Base-by-base conservation (phyloP, 2,888 invertebrate genomes). In the Gari tellinella region DNA sequence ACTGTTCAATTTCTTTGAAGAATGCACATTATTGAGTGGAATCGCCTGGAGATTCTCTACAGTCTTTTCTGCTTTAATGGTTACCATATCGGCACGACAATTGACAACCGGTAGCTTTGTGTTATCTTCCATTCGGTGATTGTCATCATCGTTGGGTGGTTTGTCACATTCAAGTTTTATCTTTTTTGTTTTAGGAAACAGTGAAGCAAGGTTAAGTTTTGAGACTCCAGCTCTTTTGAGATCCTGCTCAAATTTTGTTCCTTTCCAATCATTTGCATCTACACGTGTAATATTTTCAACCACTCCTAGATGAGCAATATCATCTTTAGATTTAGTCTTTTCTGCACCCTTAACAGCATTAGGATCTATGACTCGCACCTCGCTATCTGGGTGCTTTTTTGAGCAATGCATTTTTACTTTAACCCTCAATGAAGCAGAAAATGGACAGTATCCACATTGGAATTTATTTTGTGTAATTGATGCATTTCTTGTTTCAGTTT, bases 321-420 rank as follows among this genome's bases (percentile, higher is more conserved):
- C 31, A 10, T 31, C 31, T 15, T 14, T 43, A 17, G 43, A 8
- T 8, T 4, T 43, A 3, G n/a, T 43, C 15, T 1, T 55, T 19
- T 19, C 21, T 1, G 26, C 15, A 21, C 17, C n/a, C 12, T n/a
- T 49, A 8, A 21, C 25, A 49, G 49, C 19, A 31, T 43, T 7
- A 12, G 57, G 72, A 17, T 77, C 77, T 15, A 62, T 53, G 3
- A 74, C 48, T 25, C 46, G 41, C 3, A 74, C 5, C 41, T 53
- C 61, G 23, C 52, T 51, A 15, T 55, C 55, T 14, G 66, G 17
- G 46, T 79, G 79, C 38, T 66, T 69, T 38, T 75, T 79, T 7
- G 61, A 51, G 38, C 79, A 75, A 58, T 79, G 79, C 66, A 75
- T 72, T 63, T 72, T 79, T 1, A 79, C 75, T 40, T 75, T 79